These are phyloP conservation scores for Agrochola macilenta DNA, from an alignment of 2,888 invertebrate species.

Conservation along the genomic window DNA sequence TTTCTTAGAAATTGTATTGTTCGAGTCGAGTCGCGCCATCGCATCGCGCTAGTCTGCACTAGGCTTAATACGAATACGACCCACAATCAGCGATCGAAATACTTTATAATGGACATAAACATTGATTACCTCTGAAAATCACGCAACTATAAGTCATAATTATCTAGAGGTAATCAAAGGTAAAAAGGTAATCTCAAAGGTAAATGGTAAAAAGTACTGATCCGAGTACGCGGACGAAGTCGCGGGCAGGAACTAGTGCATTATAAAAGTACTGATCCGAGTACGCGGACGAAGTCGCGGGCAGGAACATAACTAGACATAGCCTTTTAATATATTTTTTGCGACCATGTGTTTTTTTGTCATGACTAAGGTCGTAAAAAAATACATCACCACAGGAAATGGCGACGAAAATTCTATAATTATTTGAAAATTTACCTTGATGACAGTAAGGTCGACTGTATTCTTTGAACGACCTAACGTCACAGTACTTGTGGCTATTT, in stretches of 20 bases:
- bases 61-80: neutral
- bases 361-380: conserved; percentile 17
- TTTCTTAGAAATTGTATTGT: no score
- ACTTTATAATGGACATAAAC: neutral
- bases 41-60: no score
- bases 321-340: no score
- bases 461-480: conserved; percentile 18
- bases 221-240: neutral
- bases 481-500: conserved; percentile 31
- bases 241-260: neutral
- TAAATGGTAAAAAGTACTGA: neutral
- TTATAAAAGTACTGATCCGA: neutral
- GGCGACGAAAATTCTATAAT: conserved; percentile 1
- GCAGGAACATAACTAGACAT: neutral
- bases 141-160: neutral
- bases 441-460: conserved; percentile 33
- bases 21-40: no score
- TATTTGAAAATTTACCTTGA: conserved; percentile 34
- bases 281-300: neutral
- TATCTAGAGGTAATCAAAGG: neutral
- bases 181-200: no score
- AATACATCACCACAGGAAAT: conserved; percentile 29
- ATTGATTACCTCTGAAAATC: neutral
- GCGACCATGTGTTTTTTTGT: neutral
- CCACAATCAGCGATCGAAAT: neutral